Conservation (phyloP, 2,888 invertebrate species). For the Macrophya alboannulata region DNA sequence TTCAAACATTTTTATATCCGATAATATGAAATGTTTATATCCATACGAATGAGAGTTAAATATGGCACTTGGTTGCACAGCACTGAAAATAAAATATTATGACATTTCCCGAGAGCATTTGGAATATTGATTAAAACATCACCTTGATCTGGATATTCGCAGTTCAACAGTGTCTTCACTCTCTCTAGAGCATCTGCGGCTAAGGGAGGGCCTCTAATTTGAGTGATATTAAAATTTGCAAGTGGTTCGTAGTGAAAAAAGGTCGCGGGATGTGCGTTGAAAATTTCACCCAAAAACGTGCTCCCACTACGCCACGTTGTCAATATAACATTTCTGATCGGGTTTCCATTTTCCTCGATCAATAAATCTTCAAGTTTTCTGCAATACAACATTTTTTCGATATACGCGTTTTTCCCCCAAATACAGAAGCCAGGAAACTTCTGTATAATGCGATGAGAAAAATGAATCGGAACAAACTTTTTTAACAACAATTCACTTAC, state of each 20-base stretch:
- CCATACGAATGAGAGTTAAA: too few relatives aligned
- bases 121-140: conserved; percentile 52
- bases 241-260: conserved; percentile 96
- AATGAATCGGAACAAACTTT: too few relatives aligned
- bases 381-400: neutral
- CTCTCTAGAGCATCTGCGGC: conserved; percentile 86
- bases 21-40: too few relatives aligned
- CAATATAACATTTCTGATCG: conserved; percentile 89
- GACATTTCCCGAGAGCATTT: neutral
- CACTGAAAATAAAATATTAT: neutral
- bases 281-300: conserved; percentile 92
- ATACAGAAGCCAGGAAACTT: too few relatives aligned
- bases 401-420: neutral
- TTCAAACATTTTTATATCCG: too few relatives aligned
- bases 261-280: conserved; percentile 92
- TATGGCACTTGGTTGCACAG: too few relatives aligned
- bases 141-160: conserved; percentile 88
- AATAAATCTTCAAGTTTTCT: conserved; percentile 86
- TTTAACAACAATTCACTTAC: too few relatives aligned
- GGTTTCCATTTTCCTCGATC: conserved; percentile 87
- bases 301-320: conserved; percentile 97
- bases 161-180: conserved; percentile 88
- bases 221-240: conserved; percentile 90
- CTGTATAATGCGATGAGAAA: too few relatives aligned
- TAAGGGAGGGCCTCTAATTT: conserved; percentile 89